Percentiles rank a stretch among this genome's conserved stretches.
These are phyloP conservation scores for Otolemur garnettii DNA, from an alignment of 2,113 vertebrate genomes.

Conservation along the genomic window DNA sequence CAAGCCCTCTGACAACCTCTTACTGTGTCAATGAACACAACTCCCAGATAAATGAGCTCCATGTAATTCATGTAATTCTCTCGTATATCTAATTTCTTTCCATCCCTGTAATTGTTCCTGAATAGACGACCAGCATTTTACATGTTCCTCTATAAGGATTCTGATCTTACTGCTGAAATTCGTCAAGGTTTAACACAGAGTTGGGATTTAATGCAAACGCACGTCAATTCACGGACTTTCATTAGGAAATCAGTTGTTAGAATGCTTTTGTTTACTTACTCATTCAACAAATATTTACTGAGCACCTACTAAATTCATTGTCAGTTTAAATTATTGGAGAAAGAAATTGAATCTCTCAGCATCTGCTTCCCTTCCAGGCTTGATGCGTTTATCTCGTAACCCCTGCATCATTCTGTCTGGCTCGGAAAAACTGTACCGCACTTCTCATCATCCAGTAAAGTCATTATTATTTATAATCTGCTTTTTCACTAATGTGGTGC, in stretches of 20 bases:
- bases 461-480: slow-evolving; percentile 72
- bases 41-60: not conserved
- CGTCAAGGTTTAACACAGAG: not conserved
- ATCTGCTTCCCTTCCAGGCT: not conserved
- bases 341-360: not conserved
- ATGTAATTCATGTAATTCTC: not conserved
- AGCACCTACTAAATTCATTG: slow-evolving; percentile 10
- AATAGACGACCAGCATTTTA: not conserved
- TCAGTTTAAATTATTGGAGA: not conserved
- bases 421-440: slow-evolving; percentile 21
- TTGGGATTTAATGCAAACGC: not conserved
- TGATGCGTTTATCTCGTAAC: not conserved
- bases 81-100: not conserved
- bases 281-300: not conserved
- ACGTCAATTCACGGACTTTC: not conserved
- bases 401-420: slow-evolving; percentile 58
- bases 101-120: not conserved
- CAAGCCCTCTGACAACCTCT: fast-evolving
- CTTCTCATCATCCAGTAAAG: slow-evolving; percentile 67
- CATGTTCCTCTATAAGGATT: not conserved
- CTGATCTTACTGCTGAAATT: not conserved
- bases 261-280: not conserved
- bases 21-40: not conserved
- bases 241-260: not conserved
- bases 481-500: slow-evolving; percentile 44